Evolutionary conservation across 2,888 invertebrate genomes (phyloP).

Genomic region (Agonum fuliginosum): DNA sequence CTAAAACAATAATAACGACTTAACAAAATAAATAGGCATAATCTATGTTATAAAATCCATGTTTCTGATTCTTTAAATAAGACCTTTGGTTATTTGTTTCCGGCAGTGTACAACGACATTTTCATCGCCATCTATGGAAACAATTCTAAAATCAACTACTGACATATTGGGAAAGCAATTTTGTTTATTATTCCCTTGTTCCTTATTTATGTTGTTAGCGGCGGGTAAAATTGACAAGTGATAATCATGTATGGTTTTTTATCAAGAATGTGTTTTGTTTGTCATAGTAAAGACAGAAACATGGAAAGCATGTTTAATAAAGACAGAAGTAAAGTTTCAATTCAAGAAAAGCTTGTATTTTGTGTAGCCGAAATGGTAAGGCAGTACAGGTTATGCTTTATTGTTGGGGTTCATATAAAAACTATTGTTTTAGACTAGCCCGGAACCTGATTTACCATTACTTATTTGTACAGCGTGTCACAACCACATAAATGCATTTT

Average conservation of each 20-base stretch:
- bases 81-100: neutral
- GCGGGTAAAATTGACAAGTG: constrained; percentile 42
- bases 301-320: constrained; percentile 39
- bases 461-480: constrained; percentile 24
- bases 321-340: constrained; percentile 38
- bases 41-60: no score
- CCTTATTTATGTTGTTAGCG: constrained; percentile 35
- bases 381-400: constrained; percentile 27
- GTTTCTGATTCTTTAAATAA: no score
- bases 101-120: neutral
- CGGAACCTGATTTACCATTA: constrained; percentile 19
- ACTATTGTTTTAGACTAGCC: constrained; percentile 10
- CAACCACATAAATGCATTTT: constrained; percentile 29
- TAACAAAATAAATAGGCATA: no score
- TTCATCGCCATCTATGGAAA: neutral
- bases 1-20: no score
- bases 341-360: constrained; percentile 35
- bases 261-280: constrained; percentile 38
- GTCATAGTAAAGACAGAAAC: constrained; percentile 34
- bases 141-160: neutral
- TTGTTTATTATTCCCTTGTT: constrained; percentile 36
- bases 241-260: constrained; percentile 38
- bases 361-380: constrained; percentile 33
- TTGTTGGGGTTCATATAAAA: constrained; percentile 4
- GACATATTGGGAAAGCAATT: constrained; percentile 41